phyloP scores from a whole-genome alignment of 2,888 invertebrate genomes.

The Lymantria dispar region DNA sequence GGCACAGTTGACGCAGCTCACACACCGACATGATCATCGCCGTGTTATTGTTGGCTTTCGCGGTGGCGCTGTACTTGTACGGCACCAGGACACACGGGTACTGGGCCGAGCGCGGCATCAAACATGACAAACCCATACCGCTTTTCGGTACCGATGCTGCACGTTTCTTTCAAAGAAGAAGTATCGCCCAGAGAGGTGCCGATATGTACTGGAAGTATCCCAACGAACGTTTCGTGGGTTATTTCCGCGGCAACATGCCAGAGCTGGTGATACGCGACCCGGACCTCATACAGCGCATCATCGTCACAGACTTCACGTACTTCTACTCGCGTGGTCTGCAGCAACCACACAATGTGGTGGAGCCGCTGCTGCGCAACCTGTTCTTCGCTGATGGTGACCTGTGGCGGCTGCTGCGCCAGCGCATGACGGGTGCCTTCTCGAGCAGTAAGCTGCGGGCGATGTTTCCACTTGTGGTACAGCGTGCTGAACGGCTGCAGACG shows the following conservation, averaged over 20 bases:
- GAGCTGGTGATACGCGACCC: slow-evolving; percentile 57
- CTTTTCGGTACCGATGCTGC: slow-evolving; percentile 50
- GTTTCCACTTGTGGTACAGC: slow-evolving; percentile 58
- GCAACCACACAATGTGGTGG: slow-evolving; percentile 34
- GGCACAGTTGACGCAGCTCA: neutral
- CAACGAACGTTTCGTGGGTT: slow-evolving; percentile 51
- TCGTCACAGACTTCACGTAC: slow-evolving; percentile 50
- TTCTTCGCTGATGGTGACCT: slow-evolving; percentile 58
- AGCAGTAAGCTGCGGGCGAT: slow-evolving; percentile 57
- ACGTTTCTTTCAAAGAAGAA: slow-evolving; percentile 41
- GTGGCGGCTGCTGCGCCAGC: slow-evolving; percentile 57
- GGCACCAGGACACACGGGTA: slow-evolving; percentile 46
- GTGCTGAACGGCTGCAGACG: slow-evolving; percentile 48
- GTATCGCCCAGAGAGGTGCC: slow-evolving; percentile 40
- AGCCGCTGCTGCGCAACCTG: slow-evolving; percentile 54
- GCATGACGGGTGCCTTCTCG: slow-evolving; percentile 58
- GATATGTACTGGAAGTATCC: slow-evolving; percentile 58
- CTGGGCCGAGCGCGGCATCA: slow-evolving; percentile 49
- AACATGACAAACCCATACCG: slow-evolving; percentile 49
- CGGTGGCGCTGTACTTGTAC: slow-evolving; percentile 42
- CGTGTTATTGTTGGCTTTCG: slow-evolving; percentile 21
- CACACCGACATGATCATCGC: slow-evolving; percentile 24
- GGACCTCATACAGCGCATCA: slow-evolving; percentile 47
- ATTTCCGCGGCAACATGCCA: slow-evolving; percentile 44
- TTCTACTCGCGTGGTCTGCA: slow-evolving; percentile 54